Evolutionary conservation across 53 echinoderm and acorn worm species (phyloP), one percentile per base, ranked within the genome.

Genomic region (Astropecten irregularis): DNA sequence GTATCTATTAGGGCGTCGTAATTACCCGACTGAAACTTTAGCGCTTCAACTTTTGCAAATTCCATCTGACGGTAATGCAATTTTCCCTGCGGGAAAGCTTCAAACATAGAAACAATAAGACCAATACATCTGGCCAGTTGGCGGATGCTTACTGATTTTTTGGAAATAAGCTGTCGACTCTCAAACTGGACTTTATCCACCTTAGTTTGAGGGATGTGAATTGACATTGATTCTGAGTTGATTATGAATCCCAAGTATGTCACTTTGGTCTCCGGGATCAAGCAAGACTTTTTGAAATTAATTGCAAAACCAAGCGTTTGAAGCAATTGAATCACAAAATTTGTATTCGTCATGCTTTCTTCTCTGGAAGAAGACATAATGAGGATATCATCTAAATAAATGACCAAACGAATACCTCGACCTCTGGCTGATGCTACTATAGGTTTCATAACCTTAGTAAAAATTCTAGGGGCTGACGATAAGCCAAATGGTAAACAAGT

Each of bases 91-190:
- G 84, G 71, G 29, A 83, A n/a, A n/a, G n/a, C n/a, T n/a, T n/a
- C n/a, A n/a, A n/a, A n/a, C n/a, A n/a, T n/a, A n/a, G n/a, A n/a
- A n/a, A n/a, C n/a, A n/a, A n/a, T n/a, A n/a, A n/a, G n/a, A n/a
- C n/a, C 57, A 32, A 84, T 84, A 60, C 56, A 84, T 23, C 61
- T 70, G 8, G 84, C 84, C 27, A 84, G 32, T 35, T 65, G 32
- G 50, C 50, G 50, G 15, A 50, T 50, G 50, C 6, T 50, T 50
- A 50, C 50, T 50, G 50, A 50, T n/a, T n/a, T n/a, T 14, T 50
- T 4, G 15, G 6, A 50, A 51, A 14, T 14, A n/a, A 51, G 20
- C 51, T 51, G 51, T 16, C 51, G 0, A 51, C 51, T n/a, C 20
- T 51, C 51, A 0, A 14, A 11, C 10, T 11, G 6, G 13, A 44